phyloP scores from a whole-genome alignment of 2,888 invertebrate species.

The Phytoseiulus persimilis region DNA sequence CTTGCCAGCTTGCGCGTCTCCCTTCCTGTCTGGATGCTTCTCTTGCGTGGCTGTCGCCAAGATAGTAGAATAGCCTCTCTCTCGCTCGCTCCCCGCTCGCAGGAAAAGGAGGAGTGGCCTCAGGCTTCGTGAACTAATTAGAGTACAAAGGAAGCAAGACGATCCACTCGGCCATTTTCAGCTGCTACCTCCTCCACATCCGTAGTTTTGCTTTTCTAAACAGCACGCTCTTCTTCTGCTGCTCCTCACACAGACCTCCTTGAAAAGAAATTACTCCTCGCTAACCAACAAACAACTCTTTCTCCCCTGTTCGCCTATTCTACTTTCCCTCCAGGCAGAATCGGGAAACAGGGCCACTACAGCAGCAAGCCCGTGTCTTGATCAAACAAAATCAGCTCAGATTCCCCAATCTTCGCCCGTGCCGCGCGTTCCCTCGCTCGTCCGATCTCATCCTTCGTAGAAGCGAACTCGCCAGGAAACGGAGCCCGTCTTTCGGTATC shows the following conservation, averaged over 20 bases:
- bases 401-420: not conserved
- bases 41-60: not conserved
- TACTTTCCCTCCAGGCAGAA: not conserved
- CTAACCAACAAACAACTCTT: not conserved
- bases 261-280: not conserved
- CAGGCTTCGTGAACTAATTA: not conserved
- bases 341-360: not conserved
- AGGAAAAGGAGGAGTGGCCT: not conserved
- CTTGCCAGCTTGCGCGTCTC: not conserved
- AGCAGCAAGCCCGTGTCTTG: not conserved
- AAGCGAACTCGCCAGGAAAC: not conserved
- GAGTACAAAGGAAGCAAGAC: not conserved
- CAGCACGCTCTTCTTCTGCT: not conserved
- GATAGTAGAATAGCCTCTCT: not conserved
- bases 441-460: not conserved
- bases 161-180: not conserved
- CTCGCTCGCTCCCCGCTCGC: not conserved
- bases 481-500: too few relatives aligned
- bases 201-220: not conserved
- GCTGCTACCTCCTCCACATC: not conserved
- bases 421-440: not conserved
- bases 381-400: not conserved
- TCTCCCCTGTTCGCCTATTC: not conserved
- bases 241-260: not conserved
- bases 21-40: not conserved